These are phyloP conservation scores for Hiodon alosoides DNA, from an alignment of 2,113 vertebrate genomes.

Conservation along the genomic window DNA sequence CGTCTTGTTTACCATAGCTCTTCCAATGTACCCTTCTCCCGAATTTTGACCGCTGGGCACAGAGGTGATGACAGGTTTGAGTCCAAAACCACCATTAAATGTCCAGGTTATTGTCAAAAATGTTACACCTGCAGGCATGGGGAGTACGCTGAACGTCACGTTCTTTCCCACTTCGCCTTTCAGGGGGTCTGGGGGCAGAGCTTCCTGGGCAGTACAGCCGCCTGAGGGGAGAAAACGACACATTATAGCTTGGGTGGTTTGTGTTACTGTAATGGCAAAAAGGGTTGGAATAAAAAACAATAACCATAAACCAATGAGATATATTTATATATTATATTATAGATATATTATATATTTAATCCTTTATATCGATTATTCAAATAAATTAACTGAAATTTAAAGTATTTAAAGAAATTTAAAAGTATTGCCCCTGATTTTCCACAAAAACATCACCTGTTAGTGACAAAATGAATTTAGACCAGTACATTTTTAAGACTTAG, in stretches of 20 bases:
- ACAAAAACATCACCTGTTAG: too few relatives aligned
- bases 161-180: neutral
- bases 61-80: neutral
- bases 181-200: neutral
- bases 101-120: neutral
- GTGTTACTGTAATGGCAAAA: too few relatives aligned
- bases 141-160: neutral
- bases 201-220: constrained; percentile 9
- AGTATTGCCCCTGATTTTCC: too few relatives aligned
- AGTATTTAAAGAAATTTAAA: too few relatives aligned
- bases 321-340: too few relatives aligned
- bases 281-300: neutral
- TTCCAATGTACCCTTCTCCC: neutral
- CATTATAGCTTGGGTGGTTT: too few relatives aligned
- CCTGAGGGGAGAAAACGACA: neutral
- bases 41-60: neutral
- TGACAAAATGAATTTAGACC: too few relatives aligned
- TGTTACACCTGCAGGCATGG: neutral
- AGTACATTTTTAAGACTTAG: too few relatives aligned
- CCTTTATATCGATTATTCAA: too few relatives aligned
- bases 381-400: too few relatives aligned
- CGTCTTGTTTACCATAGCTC: neutral
- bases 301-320: neutral
- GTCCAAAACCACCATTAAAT: neutral
- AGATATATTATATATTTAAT: too few relatives aligned